phyloP scores from a whole-genome alignment of 2,113 vertebrate species.

The Sphaerodactylus townsendi region DNA sequence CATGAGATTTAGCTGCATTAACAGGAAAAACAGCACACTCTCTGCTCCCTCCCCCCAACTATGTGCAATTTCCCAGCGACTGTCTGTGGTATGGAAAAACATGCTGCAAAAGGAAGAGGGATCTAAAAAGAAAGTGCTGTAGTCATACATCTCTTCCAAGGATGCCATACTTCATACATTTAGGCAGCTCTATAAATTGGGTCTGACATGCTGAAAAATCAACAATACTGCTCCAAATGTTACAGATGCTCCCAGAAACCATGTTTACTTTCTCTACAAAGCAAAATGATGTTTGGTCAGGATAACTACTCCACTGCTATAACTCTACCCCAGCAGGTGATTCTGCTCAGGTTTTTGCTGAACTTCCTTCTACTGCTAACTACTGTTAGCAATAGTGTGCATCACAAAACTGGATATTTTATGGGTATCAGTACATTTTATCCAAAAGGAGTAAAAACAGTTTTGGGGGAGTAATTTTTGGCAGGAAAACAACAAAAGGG shows the following conservation, averaged over 20 bases:
- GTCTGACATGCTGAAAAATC: conserved; percentile 12
- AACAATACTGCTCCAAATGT: not conserved
- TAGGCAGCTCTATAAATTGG: not conserved
- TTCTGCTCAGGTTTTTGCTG: not conserved
- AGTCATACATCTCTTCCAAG: not conserved
- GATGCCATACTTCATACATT: conserved; percentile 7
- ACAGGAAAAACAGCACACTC: conserved; percentile 27
- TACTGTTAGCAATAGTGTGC: not conserved
- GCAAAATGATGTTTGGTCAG: not conserved
- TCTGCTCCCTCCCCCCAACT: conserved; percentile 21
- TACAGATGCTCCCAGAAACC: not conserved
- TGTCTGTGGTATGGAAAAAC: conserved; percentile 2
- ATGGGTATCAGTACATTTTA: not conserved
- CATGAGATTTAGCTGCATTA: conserved; percentile 31
- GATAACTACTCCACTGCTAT: not conserved
- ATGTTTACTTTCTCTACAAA: not conserved
- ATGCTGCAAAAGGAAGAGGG: conserved; percentile 19
- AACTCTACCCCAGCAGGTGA: not conserved
- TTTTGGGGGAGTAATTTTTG: too few relatives aligned
- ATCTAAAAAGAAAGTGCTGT: conserved; percentile 28
- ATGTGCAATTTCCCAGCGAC: conserved; percentile 27
- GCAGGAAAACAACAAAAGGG: too few relatives aligned
- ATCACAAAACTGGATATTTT: not conserved
- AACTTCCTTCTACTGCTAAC: not conserved
- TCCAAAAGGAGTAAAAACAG: too few relatives aligned